Percentiles rank a stretch among this genome's conserved stretches.
These are phyloP conservation scores for Diorhabda sublineata DNA, from an alignment of 1,140 invertebrate species.

Conservation along the genomic window DNA sequence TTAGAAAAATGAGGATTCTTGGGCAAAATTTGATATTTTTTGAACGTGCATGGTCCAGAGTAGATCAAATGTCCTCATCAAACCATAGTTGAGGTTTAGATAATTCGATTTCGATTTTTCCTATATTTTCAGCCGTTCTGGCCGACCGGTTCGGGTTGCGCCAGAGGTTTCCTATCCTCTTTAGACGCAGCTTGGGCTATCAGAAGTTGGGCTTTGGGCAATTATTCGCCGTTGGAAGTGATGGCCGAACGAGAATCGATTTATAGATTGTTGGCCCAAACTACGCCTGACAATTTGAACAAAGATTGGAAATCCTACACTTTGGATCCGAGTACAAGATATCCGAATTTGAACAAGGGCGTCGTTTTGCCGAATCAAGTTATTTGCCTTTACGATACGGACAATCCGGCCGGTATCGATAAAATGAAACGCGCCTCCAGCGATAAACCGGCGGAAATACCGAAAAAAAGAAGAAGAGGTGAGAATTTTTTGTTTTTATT, in stretches of 20 bases:
- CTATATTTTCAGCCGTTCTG: conserved; percentile 78
- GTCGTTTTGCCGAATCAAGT: conserved; percentile 59
- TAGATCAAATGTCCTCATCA: too few species aligned
- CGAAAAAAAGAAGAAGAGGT: conserved; percentile 65
- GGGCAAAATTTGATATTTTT: too few species aligned
- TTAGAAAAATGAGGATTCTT: not conserved
- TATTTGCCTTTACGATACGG: conserved; percentile 56
- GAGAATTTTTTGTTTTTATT: conserved; percentile 15
- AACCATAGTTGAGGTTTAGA: too few species aligned
- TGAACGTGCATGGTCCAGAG: too few species aligned
- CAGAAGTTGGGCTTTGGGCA: conserved; percentile 71
- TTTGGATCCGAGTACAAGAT: conserved; percentile 82
- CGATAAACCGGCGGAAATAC: conserved; percentile 45
- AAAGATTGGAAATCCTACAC: conserved; percentile 86
- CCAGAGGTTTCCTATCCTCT: conserved; percentile 91
- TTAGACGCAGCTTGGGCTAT: conserved; percentile 96
- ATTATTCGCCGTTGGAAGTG: conserved; percentile 69
- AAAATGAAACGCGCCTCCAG: conserved; percentile 42
- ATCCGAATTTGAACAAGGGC: conserved; percentile 60
- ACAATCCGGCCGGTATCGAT: conserved; percentile 53
- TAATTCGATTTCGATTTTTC: too few species aligned
- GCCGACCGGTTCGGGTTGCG: conserved; percentile 97
- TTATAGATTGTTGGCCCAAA: conserved; percentile 74
- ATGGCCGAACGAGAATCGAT: conserved; percentile 93
- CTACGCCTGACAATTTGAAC: conserved; percentile 91